phyloP scores from a whole-genome alignment of 2,888 invertebrate species.

The Hartigia nigra region DNA sequence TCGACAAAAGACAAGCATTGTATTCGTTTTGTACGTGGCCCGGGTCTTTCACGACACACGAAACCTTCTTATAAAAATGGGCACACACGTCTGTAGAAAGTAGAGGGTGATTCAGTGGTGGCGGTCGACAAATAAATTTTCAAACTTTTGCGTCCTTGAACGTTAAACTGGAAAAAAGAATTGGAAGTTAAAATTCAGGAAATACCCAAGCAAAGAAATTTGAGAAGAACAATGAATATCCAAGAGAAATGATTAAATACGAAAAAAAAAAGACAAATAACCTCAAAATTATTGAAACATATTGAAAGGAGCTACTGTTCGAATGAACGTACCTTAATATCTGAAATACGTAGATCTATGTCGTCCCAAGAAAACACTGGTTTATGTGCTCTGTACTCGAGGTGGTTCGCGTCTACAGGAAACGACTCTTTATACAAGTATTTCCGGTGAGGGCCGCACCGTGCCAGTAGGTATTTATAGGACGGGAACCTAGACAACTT shows the following conservation, averaged over 20 bases:
- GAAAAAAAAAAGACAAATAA: not conserved
- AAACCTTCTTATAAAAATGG: slow-evolving; percentile 1
- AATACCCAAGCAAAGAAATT: not conserved
- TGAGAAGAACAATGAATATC: not conserved
- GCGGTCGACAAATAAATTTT: not conserved
- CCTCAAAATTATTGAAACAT: not conserved
- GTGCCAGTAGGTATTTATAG: slow-evolving; percentile 6
- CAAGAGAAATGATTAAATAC: not conserved
- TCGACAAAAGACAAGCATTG: not conserved
- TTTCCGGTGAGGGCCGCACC: slow-evolving; percentile 9
- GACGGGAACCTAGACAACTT: slow-evolving; percentile 3
- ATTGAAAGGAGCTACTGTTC: not conserved
- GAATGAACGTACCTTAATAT: not conserved
- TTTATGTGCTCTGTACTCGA: not conserved
- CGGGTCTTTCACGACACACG: not conserved
- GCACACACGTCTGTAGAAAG: not conserved
- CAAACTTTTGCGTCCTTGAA: not conserved
- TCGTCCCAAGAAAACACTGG: not conserved
- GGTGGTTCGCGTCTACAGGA: slow-evolving; percentile 1
- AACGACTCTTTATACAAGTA: slow-evolving; percentile 11
- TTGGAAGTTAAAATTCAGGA: not conserved
- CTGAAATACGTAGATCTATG: not conserved
- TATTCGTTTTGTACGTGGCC: not conserved
- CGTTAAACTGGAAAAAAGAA: not conserved
- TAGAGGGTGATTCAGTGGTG: not conserved